Evolutionary conservation across 53 echinoderm and acorn worm genomes (phyloP), one percentile per base, ranked within the genome.

Genomic region (Holothuria scabra): DNA sequence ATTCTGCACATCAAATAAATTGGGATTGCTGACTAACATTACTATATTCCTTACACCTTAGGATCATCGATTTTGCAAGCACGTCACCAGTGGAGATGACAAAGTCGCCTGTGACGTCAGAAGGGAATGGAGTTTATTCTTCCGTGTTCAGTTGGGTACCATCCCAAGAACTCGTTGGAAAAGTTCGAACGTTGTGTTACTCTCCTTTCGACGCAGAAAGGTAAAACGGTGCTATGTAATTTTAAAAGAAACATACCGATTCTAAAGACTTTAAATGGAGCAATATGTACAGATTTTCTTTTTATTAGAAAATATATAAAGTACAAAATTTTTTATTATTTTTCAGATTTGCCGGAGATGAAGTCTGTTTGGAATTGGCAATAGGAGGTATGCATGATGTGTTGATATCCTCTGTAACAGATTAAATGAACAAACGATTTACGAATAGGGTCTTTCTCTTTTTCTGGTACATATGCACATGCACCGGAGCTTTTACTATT

Each of bases 11-110:
- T n/a, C n/a, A n/a, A n/a, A 14, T 52, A 1, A 52, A 16, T 0
- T 18, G 14, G 7, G 7, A 41, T 52, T 52, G 14, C 18, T 52
- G 14, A 14, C 14, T 52, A 52, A 52, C 18, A 52, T 2, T 1
- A 48, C 14, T 18, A 52, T 52, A 52, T 52, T 52, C 52, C 18
- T 52, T 18, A 52, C 3, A 52, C 18, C 26, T 12, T 46, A 81
- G 82, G n/a, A 38, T 81, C 26, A 65, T 81, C 21, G 49, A 64
- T 64, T 81, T 81, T 38, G 82, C 62, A 13, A 81, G 23, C 41
- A 81, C 82, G 1, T 38, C 62, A 7, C 82, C 82, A 10, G 8
- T 18, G 30, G 82, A 65, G 13, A 81, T 81, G 82, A 18, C 38
- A 23, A 81, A 81, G 46, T 81, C 82, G 35, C 12, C 12, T 12